These are phyloP conservation scores for Halocynthia roretzi DNA, from an alignment of 23 tunicate genomes.

Conservation along the genomic window DNA sequence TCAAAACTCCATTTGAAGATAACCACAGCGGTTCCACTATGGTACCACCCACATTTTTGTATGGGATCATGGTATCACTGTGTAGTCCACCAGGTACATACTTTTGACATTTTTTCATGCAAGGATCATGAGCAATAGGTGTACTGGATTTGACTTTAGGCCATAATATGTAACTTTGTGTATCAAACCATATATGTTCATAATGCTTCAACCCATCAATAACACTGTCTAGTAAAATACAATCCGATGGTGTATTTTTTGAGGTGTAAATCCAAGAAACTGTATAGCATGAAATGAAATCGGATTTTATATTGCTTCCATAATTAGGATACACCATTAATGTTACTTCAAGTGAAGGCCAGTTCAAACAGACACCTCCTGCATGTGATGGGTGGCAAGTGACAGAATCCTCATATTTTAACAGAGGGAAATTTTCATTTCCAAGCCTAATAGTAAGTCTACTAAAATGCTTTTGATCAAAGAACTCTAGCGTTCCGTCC, in stretches of 20 bases:
- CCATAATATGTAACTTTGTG: slow-evolving; percentile 11
- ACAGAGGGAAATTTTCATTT: background rate
- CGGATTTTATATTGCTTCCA: background rate
- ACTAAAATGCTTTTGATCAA: background rate
- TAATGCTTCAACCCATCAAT: background rate
- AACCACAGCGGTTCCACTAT: slow-evolving; percentile 57
- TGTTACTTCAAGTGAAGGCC: slow-evolving; percentile 5
- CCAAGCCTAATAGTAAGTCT: background rate
- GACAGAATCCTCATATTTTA: background rate
- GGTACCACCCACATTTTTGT: slow-evolving; percentile 35
- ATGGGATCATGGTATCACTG: slow-evolving; percentile 13
- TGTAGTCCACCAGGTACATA: slow-evolving; percentile 39
- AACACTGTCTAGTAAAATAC: slow-evolving; percentile 2
- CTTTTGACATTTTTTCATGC: slow-evolving; percentile 7
- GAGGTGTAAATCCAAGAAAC: slow-evolving; percentile 2
- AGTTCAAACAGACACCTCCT: background rate
- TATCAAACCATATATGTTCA: slow-evolving; percentile 20
- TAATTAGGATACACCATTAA: background rate
- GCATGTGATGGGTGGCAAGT: background rate
- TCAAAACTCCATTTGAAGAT: slow-evolving; percentile 32
- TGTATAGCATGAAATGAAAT: background rate
- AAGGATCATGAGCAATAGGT: background rate
- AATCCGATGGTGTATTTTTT: slow-evolving; percentile 3
- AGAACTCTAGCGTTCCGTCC: background rate
- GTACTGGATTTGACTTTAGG: background rate